Evolutionary conservation across 2,888 invertebrate genomes (phyloP).

Genomic region (Agapostemon virescens): DNA sequence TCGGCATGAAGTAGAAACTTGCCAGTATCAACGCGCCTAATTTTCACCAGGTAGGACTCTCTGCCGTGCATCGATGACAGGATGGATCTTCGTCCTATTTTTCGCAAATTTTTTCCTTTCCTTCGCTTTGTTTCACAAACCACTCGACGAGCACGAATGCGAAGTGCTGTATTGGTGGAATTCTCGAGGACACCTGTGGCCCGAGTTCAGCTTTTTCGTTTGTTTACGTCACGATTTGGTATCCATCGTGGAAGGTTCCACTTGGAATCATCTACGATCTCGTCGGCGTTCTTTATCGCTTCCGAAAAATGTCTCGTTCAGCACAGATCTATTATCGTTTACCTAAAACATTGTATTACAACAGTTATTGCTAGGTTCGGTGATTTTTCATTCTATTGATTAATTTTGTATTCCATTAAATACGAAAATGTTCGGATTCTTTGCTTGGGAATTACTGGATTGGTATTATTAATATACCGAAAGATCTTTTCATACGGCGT

Average conservation of each 20-base stretch:
- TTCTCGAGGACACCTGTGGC: conserved; percentile 55
- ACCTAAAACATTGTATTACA: not conserved
- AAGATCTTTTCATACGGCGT: not conserved
- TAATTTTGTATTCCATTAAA: not conserved
- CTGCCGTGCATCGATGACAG: not conserved
- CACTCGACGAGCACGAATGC: conserved; percentile 44
- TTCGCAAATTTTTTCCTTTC: not conserved
- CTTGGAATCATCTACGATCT: not conserved
- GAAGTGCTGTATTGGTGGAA: conserved; percentile 40
- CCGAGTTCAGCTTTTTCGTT: conserved; percentile 35
- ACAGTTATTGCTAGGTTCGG: not conserved
- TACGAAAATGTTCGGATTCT: too few species aligned
- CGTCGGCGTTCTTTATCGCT: conserved; percentile 32
- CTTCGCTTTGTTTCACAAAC: conserved; percentile 38
- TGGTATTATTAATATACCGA: not conserved
- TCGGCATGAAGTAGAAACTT: not conserved
- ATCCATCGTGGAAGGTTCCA: not conserved
- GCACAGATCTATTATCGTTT: not conserved
- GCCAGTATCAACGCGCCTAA: not conserved
- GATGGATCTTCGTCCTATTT: conserved; percentile 14
- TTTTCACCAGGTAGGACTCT: not conserved
- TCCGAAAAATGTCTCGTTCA: conserved; percentile 16
- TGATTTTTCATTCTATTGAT: not conserved
- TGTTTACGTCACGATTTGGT: conserved; percentile 38
- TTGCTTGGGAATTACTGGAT: too few species aligned